Base-by-base conservation (phyloP, 2,797 vertebrate species). In the Emydoidea blandingii region DNA sequence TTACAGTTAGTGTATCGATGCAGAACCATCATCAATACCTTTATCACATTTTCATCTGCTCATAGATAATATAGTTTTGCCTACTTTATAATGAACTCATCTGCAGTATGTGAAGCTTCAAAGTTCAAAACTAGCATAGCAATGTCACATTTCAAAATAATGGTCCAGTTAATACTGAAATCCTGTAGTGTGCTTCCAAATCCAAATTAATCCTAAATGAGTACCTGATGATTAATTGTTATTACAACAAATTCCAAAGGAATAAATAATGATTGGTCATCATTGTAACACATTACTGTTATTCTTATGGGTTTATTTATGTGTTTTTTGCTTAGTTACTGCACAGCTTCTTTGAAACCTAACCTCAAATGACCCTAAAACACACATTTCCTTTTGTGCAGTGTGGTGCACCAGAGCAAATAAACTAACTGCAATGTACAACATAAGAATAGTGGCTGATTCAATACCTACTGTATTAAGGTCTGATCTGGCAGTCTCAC, bases 141-240 rank as follows among this genome's bases (percentile, higher is more conserved):
- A 87, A 86, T 65, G 62, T 16, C 34, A 65, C n/a, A 52, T 86
- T 88, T 89, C 41, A 92, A 88, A 92, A 68, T 54, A 83, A 83
- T 16, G 81, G 72, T 80, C 21, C 80, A 90, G 19, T 80, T 92
- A 94, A 89, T 79, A 89, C 5, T 7, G 14, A 96, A 91, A 91
- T 88, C 57, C 31, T 91, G 85, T 72, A 88, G 91, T 52, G 34
- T 56, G 87, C 4, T 93, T 96, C 9, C 44, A 44, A 44, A 83
- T 74, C 37, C 5, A 84, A 49, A 82, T 78, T 91, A 96, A 95
- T 94, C 85, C 27, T 47, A 93, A 85, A 74, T 21, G 16, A 86
- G 1, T 86, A 91, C 4, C 19, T 91, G 5, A 65, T 65, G 10
- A 96, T 88, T 91, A 88, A 91, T 83, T 84, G 50, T 57, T 85